A percentile compares a stretch with the other conserved stretches of the same genome.
phyloP scores from a whole-genome alignment of 2,797 vertebrate species.

The Acanthurus lineatus region DNA sequence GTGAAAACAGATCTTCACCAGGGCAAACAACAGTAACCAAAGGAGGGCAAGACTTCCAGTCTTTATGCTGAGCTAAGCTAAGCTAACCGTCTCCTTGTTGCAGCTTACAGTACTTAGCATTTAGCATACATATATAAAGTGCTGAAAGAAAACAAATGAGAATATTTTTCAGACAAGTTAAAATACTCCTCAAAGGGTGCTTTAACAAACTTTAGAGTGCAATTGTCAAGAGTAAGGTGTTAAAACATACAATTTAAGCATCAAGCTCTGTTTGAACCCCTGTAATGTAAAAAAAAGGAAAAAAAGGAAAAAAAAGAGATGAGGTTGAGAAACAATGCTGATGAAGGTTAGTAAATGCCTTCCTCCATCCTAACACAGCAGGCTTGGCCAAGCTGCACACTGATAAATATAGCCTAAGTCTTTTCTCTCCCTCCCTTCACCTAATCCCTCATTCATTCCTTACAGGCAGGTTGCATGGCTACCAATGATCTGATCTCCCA shows the following conservation, averaged over 20 bases:
- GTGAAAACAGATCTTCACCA: neutral
- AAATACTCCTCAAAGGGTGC: neutral
- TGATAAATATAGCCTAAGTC: constrained; percentile 77
- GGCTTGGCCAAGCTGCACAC: constrained; percentile 51
- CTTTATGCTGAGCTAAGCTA: neutral
- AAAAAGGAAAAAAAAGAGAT: constrained; percentile 14
- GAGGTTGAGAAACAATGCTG: constrained; percentile 38
- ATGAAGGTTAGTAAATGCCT: constrained; percentile 31
- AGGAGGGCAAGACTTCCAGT: neutral
- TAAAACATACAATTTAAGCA: constrained; percentile 16
- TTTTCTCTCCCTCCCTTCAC: constrained; percentile 56
- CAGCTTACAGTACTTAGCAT: neutral
- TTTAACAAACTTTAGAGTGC: constrained; percentile 10
- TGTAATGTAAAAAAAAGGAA: constrained; percentile 19
- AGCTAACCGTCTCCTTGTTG: neutral
- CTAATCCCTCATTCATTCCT: constrained; percentile 82
- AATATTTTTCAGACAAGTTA: constrained; percentile 16
- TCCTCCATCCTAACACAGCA: constrained; percentile 33
- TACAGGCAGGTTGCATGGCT: constrained; percentile 69
- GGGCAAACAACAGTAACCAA: no score
- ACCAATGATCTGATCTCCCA: constrained; percentile 66
- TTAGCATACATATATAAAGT: neutral
- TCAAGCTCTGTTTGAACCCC: constrained; percentile 2
- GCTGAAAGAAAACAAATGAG: neutral
- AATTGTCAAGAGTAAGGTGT: constrained; percentile 48